Evolutionary conservation across 2,888 invertebrate species (phyloP), one percentile per base, ranked within the genome.

Genomic region (Clusia tigrina): DNA sequence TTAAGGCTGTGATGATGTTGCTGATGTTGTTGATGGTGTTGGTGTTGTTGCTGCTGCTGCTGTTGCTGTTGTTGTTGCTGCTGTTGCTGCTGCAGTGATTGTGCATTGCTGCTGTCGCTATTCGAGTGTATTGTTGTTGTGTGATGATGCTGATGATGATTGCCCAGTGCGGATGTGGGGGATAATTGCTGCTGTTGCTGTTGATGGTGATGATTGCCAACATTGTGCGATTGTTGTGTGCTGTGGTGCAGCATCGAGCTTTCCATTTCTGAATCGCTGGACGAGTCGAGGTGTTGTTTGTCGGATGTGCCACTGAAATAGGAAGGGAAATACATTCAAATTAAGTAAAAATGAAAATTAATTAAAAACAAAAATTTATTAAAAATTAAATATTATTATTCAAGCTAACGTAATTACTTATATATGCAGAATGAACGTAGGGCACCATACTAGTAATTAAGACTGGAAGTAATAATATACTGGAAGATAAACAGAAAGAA

Each of bases 251-350:
- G 65, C 73, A 84, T 74, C 65, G 78, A 78, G 67, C 83, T 78
- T 70, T 85, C 85, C 78, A 85, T 82, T 77, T 85, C 85, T 10
- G 84, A 85, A 73, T 85, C 85, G 74, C 83, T 84, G 54, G 85
- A 85, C 65, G 85, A 81, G 70, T 85, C 85, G 68, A 85, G 72
- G 69, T 84, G 84, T 62, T 84, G 84, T 64, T 85, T 84, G 66
- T 84, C 84, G 59, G 83, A 83, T n/a, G 81, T 83, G 66, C 84
- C 84, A 68, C 83, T 84, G 69, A 63, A 71, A 66, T 10, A 2
- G 20, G 61, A 54, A 60, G 63, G 37, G 12, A 46, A 60, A 54
- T 51, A 23, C 46, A 61, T 17, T 24, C 0, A 2, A 38, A 18
- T 18, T 32, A n/a, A n/a, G n/a, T n/a, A n/a, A n/a, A n/a, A n/a